Conservation (phyloP, 1,140 invertebrate species). For the Notospermus geniculatus region DNA sequence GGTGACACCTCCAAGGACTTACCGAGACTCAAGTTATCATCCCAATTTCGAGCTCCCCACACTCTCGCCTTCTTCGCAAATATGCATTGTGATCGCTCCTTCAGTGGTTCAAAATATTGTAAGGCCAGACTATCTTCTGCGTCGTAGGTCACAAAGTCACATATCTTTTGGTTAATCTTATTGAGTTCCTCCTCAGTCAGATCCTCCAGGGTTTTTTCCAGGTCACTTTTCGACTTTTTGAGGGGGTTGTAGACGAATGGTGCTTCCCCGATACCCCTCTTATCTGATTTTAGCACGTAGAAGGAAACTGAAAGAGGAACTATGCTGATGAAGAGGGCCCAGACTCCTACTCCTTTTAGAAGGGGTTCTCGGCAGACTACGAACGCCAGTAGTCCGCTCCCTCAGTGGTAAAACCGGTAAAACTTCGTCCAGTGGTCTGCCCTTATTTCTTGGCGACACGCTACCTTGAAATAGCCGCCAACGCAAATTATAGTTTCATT, state of each 20-base stretch:
- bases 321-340: no score
- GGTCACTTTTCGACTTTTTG: neutral
- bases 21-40: slow-evolving; percentile 31
- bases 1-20: slow-evolving; percentile 1
- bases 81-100: slow-evolving; percentile 39
- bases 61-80: slow-evolving; percentile 45
- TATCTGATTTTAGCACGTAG: neutral
- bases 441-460: no score
- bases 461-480: no score
- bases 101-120: slow-evolving; percentile 33
- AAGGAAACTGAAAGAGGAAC: neutral
- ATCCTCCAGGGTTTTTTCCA: neutral
- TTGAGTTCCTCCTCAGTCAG: neutral
- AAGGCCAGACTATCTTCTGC: slow-evolving; percentile 23
- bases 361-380: no score
- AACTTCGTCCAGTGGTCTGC: no score
- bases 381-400: no score
- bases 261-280: neutral
- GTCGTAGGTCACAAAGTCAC: slow-evolving; percentile 35
- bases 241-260: neutral
- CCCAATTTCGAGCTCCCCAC: slow-evolving; percentile 40
- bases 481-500: no score
- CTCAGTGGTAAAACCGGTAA: no score
- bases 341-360: no score
- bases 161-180: slow-evolving; percentile 18